Conservation (phyloP, 2,797 vertebrate genomes). For the Pteropus rufus region DNA sequence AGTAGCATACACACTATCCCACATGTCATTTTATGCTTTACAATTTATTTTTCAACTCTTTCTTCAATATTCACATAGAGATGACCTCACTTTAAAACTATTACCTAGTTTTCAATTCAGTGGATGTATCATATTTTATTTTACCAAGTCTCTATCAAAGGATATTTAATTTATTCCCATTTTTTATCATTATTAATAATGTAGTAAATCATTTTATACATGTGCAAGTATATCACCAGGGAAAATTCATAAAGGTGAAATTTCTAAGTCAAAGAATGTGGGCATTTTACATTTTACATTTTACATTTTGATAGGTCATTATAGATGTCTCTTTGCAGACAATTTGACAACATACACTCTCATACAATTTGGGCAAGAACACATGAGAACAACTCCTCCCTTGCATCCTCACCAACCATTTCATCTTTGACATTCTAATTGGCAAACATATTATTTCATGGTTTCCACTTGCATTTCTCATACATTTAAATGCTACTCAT, state of each 20-base stretch:
- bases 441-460: neutral
- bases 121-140: neutral
- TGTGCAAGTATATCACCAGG: neutral
- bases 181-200: neutral
- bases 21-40: neutral
- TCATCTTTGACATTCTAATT: neutral
- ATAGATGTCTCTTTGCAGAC: neutral
- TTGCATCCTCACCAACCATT: neutral
- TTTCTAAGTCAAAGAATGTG: neutral
- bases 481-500: neutral
- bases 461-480: neutral
- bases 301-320: neutral
- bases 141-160: neutral
- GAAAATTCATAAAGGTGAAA: neutral
- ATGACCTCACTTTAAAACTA: neutral
- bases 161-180: constrained; percentile 9
- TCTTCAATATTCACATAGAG: neutral
- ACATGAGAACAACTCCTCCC: fast-evolving
- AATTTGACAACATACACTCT: neutral
- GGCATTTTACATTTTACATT: neutral
- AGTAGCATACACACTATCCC: neutral
- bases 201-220: neutral
- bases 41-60: neutral
- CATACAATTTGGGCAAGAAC: neutral
- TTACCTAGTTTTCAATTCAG: neutral